Conservation (phyloP, 2,888 invertebrate species). For the Stenoptilia bipunctidactyla region DNA sequence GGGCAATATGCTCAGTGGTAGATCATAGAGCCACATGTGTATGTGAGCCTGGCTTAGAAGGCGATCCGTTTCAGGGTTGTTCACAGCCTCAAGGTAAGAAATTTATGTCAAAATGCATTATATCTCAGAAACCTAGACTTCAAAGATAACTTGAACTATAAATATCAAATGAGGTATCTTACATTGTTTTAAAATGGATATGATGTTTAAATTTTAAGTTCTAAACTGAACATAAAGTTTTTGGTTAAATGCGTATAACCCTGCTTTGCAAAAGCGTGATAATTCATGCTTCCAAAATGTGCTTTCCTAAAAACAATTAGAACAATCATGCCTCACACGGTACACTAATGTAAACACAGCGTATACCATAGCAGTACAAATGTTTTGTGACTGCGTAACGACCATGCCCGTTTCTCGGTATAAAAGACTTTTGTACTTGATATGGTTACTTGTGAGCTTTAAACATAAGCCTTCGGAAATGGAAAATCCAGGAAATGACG, state of each 20-base stretch:
- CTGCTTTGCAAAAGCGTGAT: conserved; percentile 63
- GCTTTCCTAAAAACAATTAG: conserved; percentile 35
- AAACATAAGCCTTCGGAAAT: conserved; percentile 45
- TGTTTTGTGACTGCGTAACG: conserved; percentile 39
- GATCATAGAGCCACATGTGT: conserved; percentile 76
- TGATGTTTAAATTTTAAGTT: conserved; percentile 26
- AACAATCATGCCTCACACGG: conserved; percentile 55
- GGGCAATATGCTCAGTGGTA: conserved; percentile 70
- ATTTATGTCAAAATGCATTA: no score
- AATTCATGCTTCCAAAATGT: conserved; percentile 46
- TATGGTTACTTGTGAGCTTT: conserved; percentile 48
- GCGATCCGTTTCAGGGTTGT: conserved; percentile 75
- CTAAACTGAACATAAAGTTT: conserved; percentile 8
- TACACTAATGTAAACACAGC: conserved; percentile 50
- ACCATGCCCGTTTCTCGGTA: conserved; percentile 58
- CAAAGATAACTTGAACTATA: background rate
- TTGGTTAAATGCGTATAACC: conserved; percentile 30
- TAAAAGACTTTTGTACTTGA: conserved; percentile 27
- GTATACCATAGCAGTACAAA: conserved; percentile 17
- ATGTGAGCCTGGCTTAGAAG: conserved; percentile 72
- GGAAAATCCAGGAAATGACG: conserved; percentile 20
- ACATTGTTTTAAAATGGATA: conserved; percentile 19
- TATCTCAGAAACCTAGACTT: no score
- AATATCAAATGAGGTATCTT: conserved; percentile 3
- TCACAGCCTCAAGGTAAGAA: conserved; percentile 48